Evolutionary conservation across 2,113 vertebrate species (phyloP).

Genomic region (Microcebus tavaratra): DNA sequence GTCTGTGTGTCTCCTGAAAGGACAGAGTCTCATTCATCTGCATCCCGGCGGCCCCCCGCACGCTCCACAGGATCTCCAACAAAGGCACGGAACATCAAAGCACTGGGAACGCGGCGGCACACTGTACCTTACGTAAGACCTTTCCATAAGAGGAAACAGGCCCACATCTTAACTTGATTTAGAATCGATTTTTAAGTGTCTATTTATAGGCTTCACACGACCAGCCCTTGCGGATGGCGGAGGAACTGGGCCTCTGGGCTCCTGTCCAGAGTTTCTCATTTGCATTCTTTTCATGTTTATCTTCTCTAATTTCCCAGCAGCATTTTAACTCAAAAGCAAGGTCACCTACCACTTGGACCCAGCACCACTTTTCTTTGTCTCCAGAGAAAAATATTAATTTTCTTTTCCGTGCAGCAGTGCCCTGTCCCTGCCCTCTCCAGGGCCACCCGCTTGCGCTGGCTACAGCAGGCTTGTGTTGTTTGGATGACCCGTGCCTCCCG

Average conservation of each 20-base stretch:
- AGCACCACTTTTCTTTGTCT: background rate
- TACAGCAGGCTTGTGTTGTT: background rate
- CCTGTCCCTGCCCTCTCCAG: background rate
- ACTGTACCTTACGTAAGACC: background rate
- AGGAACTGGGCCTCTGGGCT: background rate
- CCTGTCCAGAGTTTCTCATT: background rate
- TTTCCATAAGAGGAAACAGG: background rate
- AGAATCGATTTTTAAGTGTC: background rate
- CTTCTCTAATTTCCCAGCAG: slow-evolving; percentile 42
- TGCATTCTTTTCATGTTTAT: background rate
- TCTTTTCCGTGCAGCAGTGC: background rate
- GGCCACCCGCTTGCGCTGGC: fast-evolving
- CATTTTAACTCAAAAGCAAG: slow-evolving; percentile 52
- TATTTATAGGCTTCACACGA: slow-evolving; percentile 21
- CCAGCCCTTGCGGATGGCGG: background rate
- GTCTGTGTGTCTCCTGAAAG: background rate
- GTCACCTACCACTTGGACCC: slow-evolving; percentile 36
- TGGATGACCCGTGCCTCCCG: background rate
- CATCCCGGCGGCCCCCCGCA: background rate
- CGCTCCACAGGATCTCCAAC: background rate
- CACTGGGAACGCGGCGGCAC: background rate
- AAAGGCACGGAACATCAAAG: background rate
- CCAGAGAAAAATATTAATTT: background rate
- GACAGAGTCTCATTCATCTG: background rate
- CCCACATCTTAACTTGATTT: slow-evolving; percentile 25